Percentiles rank a stretch among this genome's conserved stretches.
Conservation (phyloP, 1,140 invertebrate genomes). For the Agrilus planipennis region DNA sequence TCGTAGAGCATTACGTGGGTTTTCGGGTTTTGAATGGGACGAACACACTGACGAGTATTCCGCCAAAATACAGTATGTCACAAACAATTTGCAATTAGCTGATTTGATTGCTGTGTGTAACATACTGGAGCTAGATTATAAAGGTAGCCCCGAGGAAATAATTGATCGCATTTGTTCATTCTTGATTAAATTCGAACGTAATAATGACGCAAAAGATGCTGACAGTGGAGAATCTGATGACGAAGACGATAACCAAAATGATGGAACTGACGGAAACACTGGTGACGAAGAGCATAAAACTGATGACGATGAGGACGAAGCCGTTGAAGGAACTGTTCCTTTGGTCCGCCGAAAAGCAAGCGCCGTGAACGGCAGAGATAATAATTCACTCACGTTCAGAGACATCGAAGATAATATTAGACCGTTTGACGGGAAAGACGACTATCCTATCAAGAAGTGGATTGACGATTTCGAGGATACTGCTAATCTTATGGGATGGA, state of each 20-base stretch:
- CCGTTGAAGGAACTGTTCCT: too few species aligned
- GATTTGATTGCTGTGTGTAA: slow-evolving; percentile 3
- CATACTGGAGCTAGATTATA: slow-evolving; percentile 1
- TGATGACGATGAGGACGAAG: too few species aligned
- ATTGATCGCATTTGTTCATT: neutral
- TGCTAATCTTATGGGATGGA: slow-evolving; percentile 9
- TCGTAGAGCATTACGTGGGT: neutral
- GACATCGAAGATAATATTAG: slow-evolving; percentile 13
- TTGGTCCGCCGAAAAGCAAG: too few species aligned
- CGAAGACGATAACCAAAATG: neutral
- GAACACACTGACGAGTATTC: neutral
- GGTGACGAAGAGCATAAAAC: neutral
- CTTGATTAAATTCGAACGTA: neutral
- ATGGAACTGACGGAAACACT: neutral
- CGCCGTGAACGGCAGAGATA: neutral
- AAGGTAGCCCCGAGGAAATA: neutral
- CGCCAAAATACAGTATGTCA: neutral
- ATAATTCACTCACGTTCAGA: slow-evolving; percentile 4
- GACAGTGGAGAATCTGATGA: neutral
- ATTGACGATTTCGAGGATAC: slow-evolving; percentile 14
- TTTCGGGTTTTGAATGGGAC: neutral
- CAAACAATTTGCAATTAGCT: neutral
- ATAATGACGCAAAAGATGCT: neutral
- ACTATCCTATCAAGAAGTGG: slow-evolving; percentile 11
- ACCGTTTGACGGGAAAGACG: slow-evolving; percentile 11